Conservation (phyloP, 2,888 invertebrate genomes). For the Marronus borbonicus region DNA sequence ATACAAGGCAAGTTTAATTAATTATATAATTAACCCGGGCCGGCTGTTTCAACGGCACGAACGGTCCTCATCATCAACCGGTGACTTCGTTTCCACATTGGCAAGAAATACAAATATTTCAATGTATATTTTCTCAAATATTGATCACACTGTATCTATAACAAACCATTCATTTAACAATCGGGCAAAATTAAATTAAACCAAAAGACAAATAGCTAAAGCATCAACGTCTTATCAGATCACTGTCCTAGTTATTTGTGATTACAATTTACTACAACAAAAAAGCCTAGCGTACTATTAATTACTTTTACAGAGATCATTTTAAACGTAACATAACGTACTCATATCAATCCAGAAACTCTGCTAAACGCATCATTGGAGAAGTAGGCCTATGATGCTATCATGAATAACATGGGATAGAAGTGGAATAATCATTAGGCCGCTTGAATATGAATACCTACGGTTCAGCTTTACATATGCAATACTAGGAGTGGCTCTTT, state of each 20-base stretch:
- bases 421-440: background rate
- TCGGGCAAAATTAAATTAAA: too few relatives aligned
- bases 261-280: background rate
- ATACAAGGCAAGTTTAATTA: too few relatives aligned
- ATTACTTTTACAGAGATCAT: slow-evolving; percentile 1
- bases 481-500: slow-evolving; percentile 5
- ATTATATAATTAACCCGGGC: too few relatives aligned
- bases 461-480: background rate
- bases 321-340: background rate
- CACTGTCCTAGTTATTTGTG: background rate
- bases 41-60: too few relatives aligned
- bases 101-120: too few relatives aligned
- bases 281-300: background rate
- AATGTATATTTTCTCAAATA: too few relatives aligned
- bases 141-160: too few relatives aligned
- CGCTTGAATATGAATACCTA: background rate
- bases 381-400: slow-evolving; percentile 14
- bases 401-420: slow-evolving; percentile 11
- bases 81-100: too few relatives aligned
- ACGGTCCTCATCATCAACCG: too few relatives aligned
- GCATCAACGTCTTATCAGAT: background rate
- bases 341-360: background rate
- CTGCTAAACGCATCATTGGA: slow-evolving; percentile 27
- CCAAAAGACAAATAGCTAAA: too few relatives aligned
- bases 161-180: too few relatives aligned